phyloP scores from a whole-genome alignment of 2,113 vertebrate species.

The Peromyscus leucopus region DNA sequence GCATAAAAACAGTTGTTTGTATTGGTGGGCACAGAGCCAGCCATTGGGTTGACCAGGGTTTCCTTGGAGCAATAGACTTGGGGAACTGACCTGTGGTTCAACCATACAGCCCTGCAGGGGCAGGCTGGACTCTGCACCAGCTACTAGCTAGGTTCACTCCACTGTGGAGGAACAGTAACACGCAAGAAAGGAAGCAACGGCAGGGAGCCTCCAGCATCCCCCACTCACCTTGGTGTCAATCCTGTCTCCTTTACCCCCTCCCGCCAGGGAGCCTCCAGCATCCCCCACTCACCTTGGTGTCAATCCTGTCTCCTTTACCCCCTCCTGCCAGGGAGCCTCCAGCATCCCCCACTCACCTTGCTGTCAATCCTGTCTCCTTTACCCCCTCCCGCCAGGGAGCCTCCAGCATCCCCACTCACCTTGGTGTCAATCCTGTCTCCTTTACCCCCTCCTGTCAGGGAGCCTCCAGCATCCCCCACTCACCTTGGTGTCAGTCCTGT shows the following conservation, averaged over 20 bases:
- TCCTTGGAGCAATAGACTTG: not conserved
- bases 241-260: not conserved
- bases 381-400: no score
- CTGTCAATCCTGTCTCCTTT: not conserved
- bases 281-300: no score
- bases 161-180: not conserved
- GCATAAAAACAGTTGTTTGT: not conserved
- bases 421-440: not conserved
- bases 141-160: not conserved
- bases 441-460: not conserved
- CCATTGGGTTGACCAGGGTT: not conserved
- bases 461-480: no score
- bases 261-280: no score
- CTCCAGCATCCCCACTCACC: no score
- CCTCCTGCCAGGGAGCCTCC: no score
- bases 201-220: not conserved
- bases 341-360: no score
- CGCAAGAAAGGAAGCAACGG: not conserved
- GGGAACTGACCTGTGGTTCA: slow-evolving; percentile 16
- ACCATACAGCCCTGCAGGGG: not conserved
- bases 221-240: not conserved
- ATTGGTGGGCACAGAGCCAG: not conserved
- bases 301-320: no score
- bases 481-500: not conserved
- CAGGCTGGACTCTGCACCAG: not conserved